A percentile compares a stretch with the other conserved stretches of the same genome.
phyloP scores from a whole-genome alignment of 2,113 vertebrate species.

The Laticauda laticaudata region DNA sequence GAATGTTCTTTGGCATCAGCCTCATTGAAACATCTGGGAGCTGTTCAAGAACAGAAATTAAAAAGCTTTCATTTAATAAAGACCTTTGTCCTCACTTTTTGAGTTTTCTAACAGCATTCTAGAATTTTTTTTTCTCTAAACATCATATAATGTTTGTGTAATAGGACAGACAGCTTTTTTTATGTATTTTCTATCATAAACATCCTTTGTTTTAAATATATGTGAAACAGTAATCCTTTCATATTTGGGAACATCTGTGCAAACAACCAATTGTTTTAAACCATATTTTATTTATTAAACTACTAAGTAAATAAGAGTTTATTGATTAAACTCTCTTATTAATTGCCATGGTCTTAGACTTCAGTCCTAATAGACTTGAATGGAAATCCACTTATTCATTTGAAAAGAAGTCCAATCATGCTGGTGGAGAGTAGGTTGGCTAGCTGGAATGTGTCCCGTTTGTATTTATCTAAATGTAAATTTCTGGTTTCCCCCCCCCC shows the following conservation, averaged over 20 bases:
- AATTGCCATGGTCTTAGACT: neutral
- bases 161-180: neutral
- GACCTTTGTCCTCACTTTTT: neutral
- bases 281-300: neutral
- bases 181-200: constrained; percentile 1
- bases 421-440: neutral
- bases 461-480: neutral
- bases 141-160: constrained; percentile 1
- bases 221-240: neutral
- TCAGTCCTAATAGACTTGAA: neutral
- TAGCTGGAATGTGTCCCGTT: neutral
- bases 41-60: neutral
- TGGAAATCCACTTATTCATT: neutral
- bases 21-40: neutral
- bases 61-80: neutral
- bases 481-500: neutral
- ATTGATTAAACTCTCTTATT: neutral
- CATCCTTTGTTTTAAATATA: constrained; percentile 19
- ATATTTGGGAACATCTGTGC: neutral
- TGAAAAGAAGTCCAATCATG: neutral
- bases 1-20: neutral
- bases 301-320: neutral
- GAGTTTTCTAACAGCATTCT: constrained; percentile 7
- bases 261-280: neutral
- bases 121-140: constrained; percentile 27